Evolutionary conservation across 2,113 vertebrate genomes (phyloP), one percentile per base, ranked within the genome.

Genomic region (Sinocyclocheilus anshuiensis): DNA sequence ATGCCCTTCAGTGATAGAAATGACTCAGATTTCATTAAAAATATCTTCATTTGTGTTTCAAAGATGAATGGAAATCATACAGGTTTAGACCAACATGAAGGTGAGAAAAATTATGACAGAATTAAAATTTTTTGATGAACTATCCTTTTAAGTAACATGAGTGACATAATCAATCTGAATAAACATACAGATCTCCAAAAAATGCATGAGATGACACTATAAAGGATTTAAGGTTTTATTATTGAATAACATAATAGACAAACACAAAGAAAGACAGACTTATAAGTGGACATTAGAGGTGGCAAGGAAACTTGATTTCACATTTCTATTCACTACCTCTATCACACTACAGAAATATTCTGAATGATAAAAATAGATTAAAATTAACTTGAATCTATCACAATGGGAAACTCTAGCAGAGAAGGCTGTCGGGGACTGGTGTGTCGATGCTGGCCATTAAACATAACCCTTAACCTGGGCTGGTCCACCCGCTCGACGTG

Each of bases 391-490:
- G 91, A 93, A 93, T 93, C 89, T 91, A 95, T 91, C 88, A 93
- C 87, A 92, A 90, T 90, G 77, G 91, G 90, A 86, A 87, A 91
- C 90, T 90, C 92, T 91, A 89, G 87, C 69, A 91, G 81, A 88
- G 89, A 67, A 80, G 81, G 87, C 63, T 86, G 91, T 29, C 26
- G 80, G 77, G 22, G 87, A 87, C 22, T 87, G 69, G 81, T 20
- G 67, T 72, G 79, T 83, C 65, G 82, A 61, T 76, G 81, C 16
- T 39, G 83, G 53, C 48, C 42, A 65, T 95, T 90, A 96, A 90
- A 96, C 95, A 42, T 96, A 96, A 91, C 95, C 95, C 92, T 96
- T 96, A 87, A 95, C 95, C 42, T 95, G 95, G 86, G 92, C 76
- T 67, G 93, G 88, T 24, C 93, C 89, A 3, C 90, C 94, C 67